phyloP scores from a whole-genome alignment of 2,888 invertebrate species.

The Volucella inflata region DNA sequence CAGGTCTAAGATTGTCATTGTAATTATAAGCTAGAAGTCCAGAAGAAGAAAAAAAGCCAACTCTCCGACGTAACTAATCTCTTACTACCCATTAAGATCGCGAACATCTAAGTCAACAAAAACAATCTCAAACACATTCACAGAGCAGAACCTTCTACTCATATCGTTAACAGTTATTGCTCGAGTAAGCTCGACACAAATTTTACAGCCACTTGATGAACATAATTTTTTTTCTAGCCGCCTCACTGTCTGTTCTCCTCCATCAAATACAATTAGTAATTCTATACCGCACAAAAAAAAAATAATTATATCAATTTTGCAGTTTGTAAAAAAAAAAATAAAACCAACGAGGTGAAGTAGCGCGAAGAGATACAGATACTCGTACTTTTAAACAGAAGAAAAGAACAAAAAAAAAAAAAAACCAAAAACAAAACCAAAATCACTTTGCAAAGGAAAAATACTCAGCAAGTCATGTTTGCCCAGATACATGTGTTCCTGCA shows the following conservation, averaged over 20 bases:
- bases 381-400: conserved; percentile 22
- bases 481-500: conserved; percentile 65
- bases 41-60: conserved; percentile 6
- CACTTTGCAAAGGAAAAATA: conserved; percentile 66
- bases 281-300: conserved; percentile 52
- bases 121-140: conserved; percentile 4
- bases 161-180: conserved; percentile 49
- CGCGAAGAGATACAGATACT: neutral
- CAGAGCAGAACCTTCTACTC: neutral
- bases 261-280: conserved; percentile 73
- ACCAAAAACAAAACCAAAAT: conserved; percentile 54
- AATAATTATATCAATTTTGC: conserved; percentile 75
- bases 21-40: conserved; percentile 47
- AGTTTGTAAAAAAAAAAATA: conserved; percentile 51
- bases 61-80: conserved; percentile 15
- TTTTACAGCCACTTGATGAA: conserved; percentile 68
- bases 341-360: conserved; percentile 49
- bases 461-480: conserved; percentile 61
- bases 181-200: conserved; percentile 58
- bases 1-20: conserved; percentile 34
- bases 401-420: neutral
- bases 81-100: conserved; percentile 53
- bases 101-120: conserved; percentile 54
- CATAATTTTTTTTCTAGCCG: conserved; percentile 61
- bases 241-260: conserved; percentile 72